phyloP scores from a whole-genome alignment of 2,888 invertebrate species.

The Acleris sparsana region DNA sequence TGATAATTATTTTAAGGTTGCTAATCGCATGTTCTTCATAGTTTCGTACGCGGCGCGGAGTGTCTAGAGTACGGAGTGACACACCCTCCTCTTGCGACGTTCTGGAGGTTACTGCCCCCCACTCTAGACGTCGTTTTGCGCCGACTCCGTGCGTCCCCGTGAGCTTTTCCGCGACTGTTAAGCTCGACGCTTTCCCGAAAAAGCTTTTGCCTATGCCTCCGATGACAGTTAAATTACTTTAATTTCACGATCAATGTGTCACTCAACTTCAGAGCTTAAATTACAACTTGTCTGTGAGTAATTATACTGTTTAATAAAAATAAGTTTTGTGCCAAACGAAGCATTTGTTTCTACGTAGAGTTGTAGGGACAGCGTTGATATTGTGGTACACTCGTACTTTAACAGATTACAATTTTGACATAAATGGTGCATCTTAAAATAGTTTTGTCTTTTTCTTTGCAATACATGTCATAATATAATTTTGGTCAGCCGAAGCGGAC shows the following conservation, averaged over 20 bases:
- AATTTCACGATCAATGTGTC: conserved; percentile 35
- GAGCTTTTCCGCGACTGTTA: conserved; percentile 63
- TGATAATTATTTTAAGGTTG: conserved; percentile 5
- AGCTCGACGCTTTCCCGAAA: conserved; percentile 49
- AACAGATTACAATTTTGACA: too few species aligned
- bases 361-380: too few species aligned
- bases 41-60: conserved; percentile 71
- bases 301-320: conserved; percentile 7
- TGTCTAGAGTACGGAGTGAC: conserved; percentile 58
- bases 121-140: conserved; percentile 75
- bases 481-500: too few species aligned
- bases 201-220: conserved; percentile 32
- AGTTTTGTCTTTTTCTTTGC: too few species aligned
- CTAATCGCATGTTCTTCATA: conserved; percentile 41
- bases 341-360: too few species aligned
- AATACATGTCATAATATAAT: too few species aligned
- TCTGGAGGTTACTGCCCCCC: conserved; percentile 77
- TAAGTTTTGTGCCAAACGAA: too few species aligned
- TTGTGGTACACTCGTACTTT: too few species aligned
- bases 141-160: conserved; percentile 70
- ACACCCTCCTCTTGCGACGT: conserved; percentile 67
- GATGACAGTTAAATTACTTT: conserved; percentile 35
- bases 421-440: too few species aligned
- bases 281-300: conserved; percentile 26
- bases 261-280: conserved; percentile 23